Conservation (phyloP, 2,113 vertebrate species). For the Nansenia antarctica region DNA sequence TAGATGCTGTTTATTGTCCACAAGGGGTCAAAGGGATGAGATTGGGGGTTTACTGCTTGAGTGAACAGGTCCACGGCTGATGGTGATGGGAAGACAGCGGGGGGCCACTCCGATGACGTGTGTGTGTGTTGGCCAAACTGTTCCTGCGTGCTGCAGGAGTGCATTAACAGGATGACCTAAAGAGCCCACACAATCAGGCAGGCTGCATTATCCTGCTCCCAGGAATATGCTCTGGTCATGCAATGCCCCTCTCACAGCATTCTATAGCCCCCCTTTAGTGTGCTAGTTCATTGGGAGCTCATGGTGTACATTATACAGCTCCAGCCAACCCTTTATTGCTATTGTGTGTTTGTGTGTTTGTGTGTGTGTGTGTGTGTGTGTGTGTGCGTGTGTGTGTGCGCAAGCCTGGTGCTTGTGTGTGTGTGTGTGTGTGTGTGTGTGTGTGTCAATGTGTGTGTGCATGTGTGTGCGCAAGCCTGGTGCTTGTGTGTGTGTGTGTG, state of each 20-base stretch:
- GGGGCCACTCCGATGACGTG: slow-evolving; percentile 52
- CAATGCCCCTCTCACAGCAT: slow-evolving; percentile 45
- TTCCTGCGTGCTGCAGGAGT: slow-evolving; percentile 42
- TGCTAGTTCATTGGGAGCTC: slow-evolving; percentile 31
- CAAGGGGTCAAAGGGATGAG: slow-evolving; percentile 52
- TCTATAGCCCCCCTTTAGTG: slow-evolving; percentile 19
- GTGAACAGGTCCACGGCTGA: slow-evolving; percentile 59
- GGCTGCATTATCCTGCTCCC: background rate
- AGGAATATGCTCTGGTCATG: slow-evolving; percentile 8
- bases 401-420: background rate
- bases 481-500: too few species aligned
- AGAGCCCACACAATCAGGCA: slow-evolving; percentile 13
- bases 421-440: slow-evolving; percentile 31
- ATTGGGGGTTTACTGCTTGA: slow-evolving; percentile 64
- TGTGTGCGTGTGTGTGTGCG: background rate
- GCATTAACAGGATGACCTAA: slow-evolving; percentile 61
- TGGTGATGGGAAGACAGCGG: slow-evolving; percentile 66
- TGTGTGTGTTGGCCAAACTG: slow-evolving; percentile 48
- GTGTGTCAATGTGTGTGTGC: slow-evolving; percentile 37
- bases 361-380: background rate
- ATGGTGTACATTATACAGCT: slow-evolving; percentile 13
- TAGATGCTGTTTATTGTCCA: slow-evolving; percentile 60
- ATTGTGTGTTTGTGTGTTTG: slow-evolving; percentile 21
- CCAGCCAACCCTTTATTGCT: background rate
- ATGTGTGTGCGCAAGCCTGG: slow-evolving; percentile 39